A percentile compares a stretch with the other conserved stretches of the same genome.
phyloP scores from a whole-genome alignment of 2,113 vertebrate genomes.

The Paramormyrops kingsleyae region DNA sequence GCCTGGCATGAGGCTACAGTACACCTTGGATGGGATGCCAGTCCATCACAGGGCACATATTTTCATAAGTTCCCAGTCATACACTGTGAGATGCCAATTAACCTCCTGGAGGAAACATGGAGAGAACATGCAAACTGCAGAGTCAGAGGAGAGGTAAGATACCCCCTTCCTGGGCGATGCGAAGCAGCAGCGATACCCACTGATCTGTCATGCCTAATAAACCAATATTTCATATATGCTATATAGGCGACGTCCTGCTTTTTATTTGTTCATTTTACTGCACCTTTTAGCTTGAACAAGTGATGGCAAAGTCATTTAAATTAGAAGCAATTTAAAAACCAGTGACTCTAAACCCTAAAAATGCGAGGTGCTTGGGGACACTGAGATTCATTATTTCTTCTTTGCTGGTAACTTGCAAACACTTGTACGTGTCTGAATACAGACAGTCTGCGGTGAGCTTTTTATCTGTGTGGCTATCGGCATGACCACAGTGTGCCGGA shows the following conservation, averaged over 20 bases:
- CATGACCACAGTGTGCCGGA: not conserved
- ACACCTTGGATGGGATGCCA: not conserved
- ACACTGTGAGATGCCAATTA: not conserved
- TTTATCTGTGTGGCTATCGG: not conserved
- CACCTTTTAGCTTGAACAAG: not conserved
- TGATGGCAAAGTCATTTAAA: not conserved
- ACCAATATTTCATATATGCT: not conserved
- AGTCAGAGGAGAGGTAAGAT: not conserved
- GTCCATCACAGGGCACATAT: not conserved
- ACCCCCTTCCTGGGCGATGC: not conserved
- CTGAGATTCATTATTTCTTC: not conserved
- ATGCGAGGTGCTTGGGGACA: not conserved
- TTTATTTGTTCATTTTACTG: not conserved
- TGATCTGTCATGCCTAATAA: not conserved
- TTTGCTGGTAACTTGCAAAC: not conserved
- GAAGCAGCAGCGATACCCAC: not conserved
- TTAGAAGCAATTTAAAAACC: not conserved
- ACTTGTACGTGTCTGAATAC: not conserved
- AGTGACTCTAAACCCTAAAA: not conserved
- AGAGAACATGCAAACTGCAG: not conserved
- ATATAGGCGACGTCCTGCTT: not conserved
- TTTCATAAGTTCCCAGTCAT: not conserved
- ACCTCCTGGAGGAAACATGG: not conserved
- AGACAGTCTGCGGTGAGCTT: not conserved
- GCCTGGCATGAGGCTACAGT: not conserved